phyloP scores from a whole-genome alignment of 2,113 vertebrate species.

The Etia nguti region DNA sequence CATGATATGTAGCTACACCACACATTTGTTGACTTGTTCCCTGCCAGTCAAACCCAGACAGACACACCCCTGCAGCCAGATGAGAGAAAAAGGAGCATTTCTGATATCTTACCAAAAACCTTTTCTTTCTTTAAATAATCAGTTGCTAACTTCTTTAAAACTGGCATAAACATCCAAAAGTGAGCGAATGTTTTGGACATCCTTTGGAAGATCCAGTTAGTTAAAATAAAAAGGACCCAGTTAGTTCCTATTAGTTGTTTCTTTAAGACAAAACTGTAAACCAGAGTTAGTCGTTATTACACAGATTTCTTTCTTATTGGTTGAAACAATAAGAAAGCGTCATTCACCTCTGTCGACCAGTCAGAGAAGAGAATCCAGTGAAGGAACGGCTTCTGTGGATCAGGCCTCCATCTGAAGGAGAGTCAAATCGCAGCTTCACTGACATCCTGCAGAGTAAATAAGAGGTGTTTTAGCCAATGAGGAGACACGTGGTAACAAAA shows the following conservation, averaged over 20 bases:
- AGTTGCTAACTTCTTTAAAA: background rate
- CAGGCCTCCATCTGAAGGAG: slow-evolving; percentile 55
- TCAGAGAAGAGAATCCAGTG: slow-evolving; percentile 67
- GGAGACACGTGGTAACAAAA: background rate
- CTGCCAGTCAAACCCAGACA: background rate
- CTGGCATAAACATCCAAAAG: background rate
- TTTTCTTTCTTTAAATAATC: background rate
- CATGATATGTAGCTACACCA: background rate
- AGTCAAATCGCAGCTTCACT: slow-evolving; percentile 73
- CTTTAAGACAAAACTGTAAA: background rate
- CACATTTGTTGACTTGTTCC: background rate
- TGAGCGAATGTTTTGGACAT: background rate
- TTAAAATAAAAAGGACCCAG: background rate
- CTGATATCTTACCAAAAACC: background rate
- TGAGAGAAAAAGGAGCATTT: background rate
- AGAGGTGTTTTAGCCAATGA: background rate
- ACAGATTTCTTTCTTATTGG: background rate
- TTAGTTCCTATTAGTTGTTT: background rate
- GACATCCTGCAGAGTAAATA: slow-evolving; percentile 63
- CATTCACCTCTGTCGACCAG: slow-evolving; percentile 57
- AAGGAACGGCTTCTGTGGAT: slow-evolving; percentile 73
- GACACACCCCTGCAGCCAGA: background rate
- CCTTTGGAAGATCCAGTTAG: background rate
- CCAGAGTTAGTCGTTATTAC: background rate
- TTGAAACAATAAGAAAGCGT: background rate